A percentile compares a stretch with the other conserved stretches of the same genome.
These are phyloP conservation scores for Euura saliciscinereae DNA, from an alignment of 1,140 invertebrate genomes.

Conservation along the genomic window DNA sequence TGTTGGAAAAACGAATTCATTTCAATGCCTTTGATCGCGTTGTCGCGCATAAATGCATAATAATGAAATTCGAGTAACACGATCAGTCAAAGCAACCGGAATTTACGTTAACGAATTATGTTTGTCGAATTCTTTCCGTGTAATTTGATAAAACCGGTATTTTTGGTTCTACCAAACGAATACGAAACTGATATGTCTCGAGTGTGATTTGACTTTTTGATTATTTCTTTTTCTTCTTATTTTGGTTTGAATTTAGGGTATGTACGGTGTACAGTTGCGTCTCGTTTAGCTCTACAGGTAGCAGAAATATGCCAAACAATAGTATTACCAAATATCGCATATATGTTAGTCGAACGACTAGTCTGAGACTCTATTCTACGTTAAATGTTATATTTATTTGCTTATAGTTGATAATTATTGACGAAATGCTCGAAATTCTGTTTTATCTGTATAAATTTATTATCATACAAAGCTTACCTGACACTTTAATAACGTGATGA, in stretches of 20 bases:
- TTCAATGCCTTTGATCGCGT: no score
- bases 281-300: no score
- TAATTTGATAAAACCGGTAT: not conserved
- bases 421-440: not conserved
- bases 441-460: no score
- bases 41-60: no score
- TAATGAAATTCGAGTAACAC: not conserved
- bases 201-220: not conserved
- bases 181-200: no score
- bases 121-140: not conserved
- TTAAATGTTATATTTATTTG: not conserved
- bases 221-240: conserved; percentile 19
- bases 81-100: not conserved
- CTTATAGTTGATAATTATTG: not conserved
- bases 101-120: not conserved
- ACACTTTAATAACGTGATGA: not conserved
- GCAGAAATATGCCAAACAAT: not conserved
- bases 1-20: no score
- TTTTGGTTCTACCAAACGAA: not conserved
- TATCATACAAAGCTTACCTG: no score
- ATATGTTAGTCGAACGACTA: conserved; percentile 5
- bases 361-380: conserved; percentile 2
- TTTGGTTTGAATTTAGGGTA: not conserved
- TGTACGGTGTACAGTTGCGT: no score
- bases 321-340: conserved; percentile 3